Conservation (phyloP, 2,797 vertebrate species). For the Pampus argenteus region DNA sequence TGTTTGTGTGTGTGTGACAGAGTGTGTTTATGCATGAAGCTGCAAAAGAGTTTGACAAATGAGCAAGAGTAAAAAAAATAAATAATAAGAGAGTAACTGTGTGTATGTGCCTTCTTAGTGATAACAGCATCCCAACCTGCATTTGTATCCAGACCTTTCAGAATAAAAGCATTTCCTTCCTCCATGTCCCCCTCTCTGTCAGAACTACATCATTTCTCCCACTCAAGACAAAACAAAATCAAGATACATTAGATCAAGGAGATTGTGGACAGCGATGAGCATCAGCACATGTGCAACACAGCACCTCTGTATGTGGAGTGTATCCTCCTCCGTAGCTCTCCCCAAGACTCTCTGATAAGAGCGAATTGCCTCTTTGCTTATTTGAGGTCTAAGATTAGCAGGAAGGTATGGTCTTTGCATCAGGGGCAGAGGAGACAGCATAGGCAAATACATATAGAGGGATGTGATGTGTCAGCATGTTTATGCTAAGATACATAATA, state of each 20-base stretch:
- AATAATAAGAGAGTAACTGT: not conserved
- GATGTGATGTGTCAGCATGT: not conserved
- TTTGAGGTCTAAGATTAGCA: constrained; percentile 61
- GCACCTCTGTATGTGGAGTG: constrained; percentile 41
- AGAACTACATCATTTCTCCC: constrained; percentile 15
- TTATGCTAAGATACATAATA: not conserved
- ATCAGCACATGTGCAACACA: constrained; percentile 23
- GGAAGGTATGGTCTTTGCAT: constrained; percentile 40
- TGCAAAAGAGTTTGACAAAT: constrained; percentile 36
- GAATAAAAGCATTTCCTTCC: constrained; percentile 18
- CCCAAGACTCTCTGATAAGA: constrained; percentile 65
- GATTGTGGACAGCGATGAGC: constrained; percentile 37
- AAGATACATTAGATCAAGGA: constrained; percentile 63
- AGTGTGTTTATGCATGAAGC: constrained; percentile 39
- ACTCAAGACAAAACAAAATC: constrained; percentile 18
- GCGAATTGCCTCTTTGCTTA: constrained; percentile 75
- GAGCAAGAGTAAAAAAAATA: not conserved
- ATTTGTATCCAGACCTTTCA: constrained; percentile 35
- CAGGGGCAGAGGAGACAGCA: constrained; percentile 22
- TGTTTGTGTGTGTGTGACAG: constrained; percentile 23
- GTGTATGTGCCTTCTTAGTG: too few species aligned
- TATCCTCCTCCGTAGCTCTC: constrained; percentile 56
- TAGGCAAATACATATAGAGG: constrained; percentile 4
- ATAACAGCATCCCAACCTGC: not conserved
- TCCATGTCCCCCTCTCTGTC: not conserved